Evolutionary conservation across 2,113 vertebrate species (phyloP), one percentile per base, ranked within the genome.

Genomic region (Toxostoma redivivum): DNA sequence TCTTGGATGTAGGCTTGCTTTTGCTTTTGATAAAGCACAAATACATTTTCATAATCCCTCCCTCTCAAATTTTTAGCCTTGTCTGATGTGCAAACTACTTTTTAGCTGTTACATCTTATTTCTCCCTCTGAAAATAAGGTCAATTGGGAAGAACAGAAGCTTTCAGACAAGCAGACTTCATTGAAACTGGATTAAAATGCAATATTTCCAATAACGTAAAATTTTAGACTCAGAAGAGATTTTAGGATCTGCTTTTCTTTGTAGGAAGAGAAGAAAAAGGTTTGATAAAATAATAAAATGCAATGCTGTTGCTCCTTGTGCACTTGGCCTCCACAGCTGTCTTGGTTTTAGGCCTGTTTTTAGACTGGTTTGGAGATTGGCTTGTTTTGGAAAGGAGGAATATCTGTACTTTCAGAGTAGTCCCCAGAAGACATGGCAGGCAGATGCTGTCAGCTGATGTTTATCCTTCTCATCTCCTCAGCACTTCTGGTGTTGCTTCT

Each of bases 21-120:
- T 92, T 66, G 25, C 33, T 92, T 83, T 80, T 93, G 15, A 19
- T 83, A 78, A 79, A 90, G 16, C 45, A 57, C 31, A 78, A 73
- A 53, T 73, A 40, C 1, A 24, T 92, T 86, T 92, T 91, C n/a
- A 54, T 65, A 70, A 70, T 73, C 17, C 5, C 22, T 83, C 23
- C n/a, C 38, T 83, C 20, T 92, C n/a, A 40, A 37, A 81, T 62
- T 87, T 45, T 64, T 76, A 79, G 35, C 27, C 20, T 18, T 92
- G 30, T 84, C 62, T 47, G 48, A 42, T 83, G 93, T 80, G 58
- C 50, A 57, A 10, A 31, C 58, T 91, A 73, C 27, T 8, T 69
- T 78, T 23, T 25, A n/a, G 47, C 25, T 85, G 31, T 86, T 85
- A 35, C 44, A 38, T 79, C 28, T 33, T 33, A 7, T 37, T 33